phyloP scores from a whole-genome alignment of 2,113 vertebrate species.

The Paramisgurnus dabryanus region DNA sequence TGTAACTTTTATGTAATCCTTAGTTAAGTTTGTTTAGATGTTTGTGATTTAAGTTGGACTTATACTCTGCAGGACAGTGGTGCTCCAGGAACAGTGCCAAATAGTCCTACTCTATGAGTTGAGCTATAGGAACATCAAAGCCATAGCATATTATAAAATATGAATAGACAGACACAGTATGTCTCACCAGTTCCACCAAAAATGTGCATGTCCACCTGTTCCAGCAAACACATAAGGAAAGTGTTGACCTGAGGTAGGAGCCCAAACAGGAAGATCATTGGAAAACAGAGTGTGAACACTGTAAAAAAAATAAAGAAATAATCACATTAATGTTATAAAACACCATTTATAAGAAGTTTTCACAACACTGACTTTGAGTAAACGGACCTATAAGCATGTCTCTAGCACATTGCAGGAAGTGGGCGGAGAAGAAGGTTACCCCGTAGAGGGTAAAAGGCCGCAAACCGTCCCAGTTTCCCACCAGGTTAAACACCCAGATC shows the following conservation, averaged over 20 bases:
- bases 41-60: background rate
- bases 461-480: constrained; percentile 66
- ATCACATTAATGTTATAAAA: background rate
- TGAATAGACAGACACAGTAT: background rate
- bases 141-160: background rate
- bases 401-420: constrained; percentile 75
- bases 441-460: constrained; percentile 73
- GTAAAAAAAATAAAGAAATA: constrained; percentile 20
- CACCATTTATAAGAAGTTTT: background rate
- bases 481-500: constrained; percentile 78
- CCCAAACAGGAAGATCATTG: constrained; percentile 86
- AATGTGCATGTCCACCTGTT: constrained; percentile 90
- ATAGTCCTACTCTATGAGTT: no score
- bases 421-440: constrained; percentile 73
- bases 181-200: constrained; percentile 87
- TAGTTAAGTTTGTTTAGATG: no score
- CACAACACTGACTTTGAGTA: background rate
- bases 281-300: constrained; percentile 90
- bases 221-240: constrained; percentile 90
- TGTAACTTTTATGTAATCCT: no score
- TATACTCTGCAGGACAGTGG: no score
- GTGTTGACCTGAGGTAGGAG: constrained; percentile 92
- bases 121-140: no score
- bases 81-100: no score
- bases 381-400: constrained; percentile 75